Conservation (phyloP, 2,888 invertebrate genomes). For the Cryptus viduatorius region DNA sequence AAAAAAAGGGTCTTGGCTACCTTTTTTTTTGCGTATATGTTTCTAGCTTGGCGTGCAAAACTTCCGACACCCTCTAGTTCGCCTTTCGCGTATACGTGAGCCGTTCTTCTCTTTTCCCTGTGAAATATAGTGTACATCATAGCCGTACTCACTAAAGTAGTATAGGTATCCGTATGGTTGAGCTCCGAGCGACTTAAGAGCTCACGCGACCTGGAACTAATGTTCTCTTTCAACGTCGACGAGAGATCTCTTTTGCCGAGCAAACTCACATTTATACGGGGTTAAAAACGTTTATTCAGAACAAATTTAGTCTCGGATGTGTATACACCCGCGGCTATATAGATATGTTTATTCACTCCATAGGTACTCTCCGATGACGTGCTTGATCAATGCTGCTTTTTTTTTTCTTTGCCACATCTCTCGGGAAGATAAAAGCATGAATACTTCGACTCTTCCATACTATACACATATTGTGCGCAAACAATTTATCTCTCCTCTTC, state of each 20-base stretch:
- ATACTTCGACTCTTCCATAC: not conserved
- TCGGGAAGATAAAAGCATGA: conserved; percentile 13
- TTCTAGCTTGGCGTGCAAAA: conserved; percentile 55
- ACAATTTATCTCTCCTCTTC: conserved; percentile 18
- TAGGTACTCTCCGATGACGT: conserved; percentile 8
- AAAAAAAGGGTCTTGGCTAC: conserved; percentile 22
- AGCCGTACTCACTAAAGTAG: conserved; percentile 30
- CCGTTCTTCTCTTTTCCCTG: conserved; percentile 26
- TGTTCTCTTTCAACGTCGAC: conserved; percentile 49
- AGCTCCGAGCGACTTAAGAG: conserved; percentile 56
- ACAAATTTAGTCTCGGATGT: conserved; percentile 39
- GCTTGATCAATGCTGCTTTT: conserved; percentile 16
- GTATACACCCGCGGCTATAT: not conserved
- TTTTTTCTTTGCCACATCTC: not conserved
- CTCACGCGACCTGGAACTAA: conserved; percentile 62
- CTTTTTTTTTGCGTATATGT: conserved; percentile 30
- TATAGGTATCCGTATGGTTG: conserved; percentile 37
- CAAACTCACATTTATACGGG: conserved; percentile 35
- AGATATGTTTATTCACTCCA: conserved; percentile 6
- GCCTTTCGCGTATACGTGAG: conserved; percentile 41
- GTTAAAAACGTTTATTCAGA: conserved; percentile 35
- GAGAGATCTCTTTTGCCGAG: conserved; percentile 47
- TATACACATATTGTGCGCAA: not conserved
- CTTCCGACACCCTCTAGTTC: conserved; percentile 43
- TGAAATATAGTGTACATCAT: conserved; percentile 58